Evolutionary conservation across 2,888 invertebrate genomes (phyloP).

Genomic region (Malthinus seriepunctatus): DNA sequence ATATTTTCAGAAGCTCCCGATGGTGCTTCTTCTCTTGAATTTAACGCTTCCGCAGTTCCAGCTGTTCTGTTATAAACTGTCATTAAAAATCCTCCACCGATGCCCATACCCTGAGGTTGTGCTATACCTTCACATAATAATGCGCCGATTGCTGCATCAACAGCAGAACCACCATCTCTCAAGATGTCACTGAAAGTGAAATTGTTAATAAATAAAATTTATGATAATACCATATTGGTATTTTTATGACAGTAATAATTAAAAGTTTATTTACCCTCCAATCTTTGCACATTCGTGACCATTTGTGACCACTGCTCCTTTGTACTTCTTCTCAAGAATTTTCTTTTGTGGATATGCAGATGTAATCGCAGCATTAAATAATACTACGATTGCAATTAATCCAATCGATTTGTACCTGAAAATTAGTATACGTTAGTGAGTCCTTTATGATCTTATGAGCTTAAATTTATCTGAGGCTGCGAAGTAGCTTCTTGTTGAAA

Average conservation of each 20-base stretch:
- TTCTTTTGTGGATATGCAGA: too few species aligned
- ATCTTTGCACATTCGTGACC: constrained; percentile 74
- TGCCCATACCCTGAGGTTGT: constrained; percentile 83
- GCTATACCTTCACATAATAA: constrained; percentile 85
- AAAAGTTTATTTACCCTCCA: constrained; percentile 65
- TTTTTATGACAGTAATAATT: too few species aligned
- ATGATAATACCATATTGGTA: too few species aligned
- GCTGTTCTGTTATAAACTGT: constrained; percentile 73
- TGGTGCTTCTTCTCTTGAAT: constrained; percentile 82
- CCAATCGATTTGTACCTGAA: too few species aligned
- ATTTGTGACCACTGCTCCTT: constrained; percentile 65
- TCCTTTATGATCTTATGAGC: too few species aligned
- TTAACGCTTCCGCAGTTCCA: constrained; percentile 64
- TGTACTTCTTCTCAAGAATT: too few species aligned
- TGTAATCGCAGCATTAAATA: too few species aligned
- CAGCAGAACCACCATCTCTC: constrained; percentile 72
- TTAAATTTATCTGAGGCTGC: too few species aligned
- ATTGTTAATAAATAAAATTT: too few species aligned
- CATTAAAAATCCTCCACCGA: constrained; percentile 89
- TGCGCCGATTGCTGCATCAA: constrained; percentile 85
- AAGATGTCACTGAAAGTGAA: constrained; percentile 67
- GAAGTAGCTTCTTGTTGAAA: too few species aligned
- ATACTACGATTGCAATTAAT: too few species aligned
- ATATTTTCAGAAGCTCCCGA: constrained; percentile 66
- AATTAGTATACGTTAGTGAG: too few species aligned